Evolutionary conservation across 2,797 vertebrate species (phyloP), one percentile per base, ranked within the genome.

Genomic region (Hypotaenidia philippensis): DNA sequence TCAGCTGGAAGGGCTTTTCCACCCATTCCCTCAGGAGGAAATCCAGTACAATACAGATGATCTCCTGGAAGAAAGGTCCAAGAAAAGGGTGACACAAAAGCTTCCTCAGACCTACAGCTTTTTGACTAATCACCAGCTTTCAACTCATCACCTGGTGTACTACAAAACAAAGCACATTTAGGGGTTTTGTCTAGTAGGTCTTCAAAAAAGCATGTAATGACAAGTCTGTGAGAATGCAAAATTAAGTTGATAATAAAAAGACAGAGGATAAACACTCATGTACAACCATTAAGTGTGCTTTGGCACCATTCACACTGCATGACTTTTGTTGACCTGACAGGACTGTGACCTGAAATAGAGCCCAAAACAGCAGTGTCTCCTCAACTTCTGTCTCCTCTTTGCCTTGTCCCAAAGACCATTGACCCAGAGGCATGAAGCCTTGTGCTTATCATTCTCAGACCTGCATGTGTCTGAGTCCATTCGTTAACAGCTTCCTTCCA

Each of bases 331-430:
- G 89, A 91, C 61, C n/a, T 45, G 61, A 71, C 84, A 69, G 23
- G 34, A 86, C 85, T n/a, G 41, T 78, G 83, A 83, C 69, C 69
- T 72, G 41, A 94, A 93, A 93, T 25, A 91, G 87, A 81, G 61
- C 64, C 50, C 31, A 61, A 63, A 76, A 65, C 61, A 86, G 57
- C 87, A 91, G 69, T 14, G 22, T 81, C 41, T 93, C 76, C 64
- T 89, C 89, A 89, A 0, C 60, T 78, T 36, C 57, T 60, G 31
- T 87, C 76, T 94, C 45, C 38, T 81, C 45, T 85, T 71, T 90
- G 61, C 56, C 61, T 81, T 71, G 57, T 80, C 61, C 83, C 69
- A 80, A 50, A 64, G 53, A 85, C 57, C 45, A 80, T 13, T 87
- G 84, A 93, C 79, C 53, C 52, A 53, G 72, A 83, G 47, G n/a